phyloP scores from a whole-genome alignment of 2,888 invertebrate species.

The Epistrophe eligans region DNA sequence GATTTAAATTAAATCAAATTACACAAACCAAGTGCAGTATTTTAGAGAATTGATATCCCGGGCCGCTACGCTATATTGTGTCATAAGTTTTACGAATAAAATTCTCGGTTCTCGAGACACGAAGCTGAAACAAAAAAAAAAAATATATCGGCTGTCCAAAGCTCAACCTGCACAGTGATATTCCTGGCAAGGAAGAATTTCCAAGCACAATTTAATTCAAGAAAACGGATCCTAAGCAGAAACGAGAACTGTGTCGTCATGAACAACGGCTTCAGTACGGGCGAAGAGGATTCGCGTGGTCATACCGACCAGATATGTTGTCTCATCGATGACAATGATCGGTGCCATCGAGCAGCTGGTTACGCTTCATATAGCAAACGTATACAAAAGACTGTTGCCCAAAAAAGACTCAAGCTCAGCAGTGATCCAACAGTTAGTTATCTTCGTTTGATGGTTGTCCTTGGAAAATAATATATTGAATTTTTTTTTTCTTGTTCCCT shows the following conservation, averaged over 20 bases:
- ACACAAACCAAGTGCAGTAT: conserved; percentile 20
- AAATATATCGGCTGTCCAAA: conserved; percentile 1
- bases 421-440: conserved; percentile 89
- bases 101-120: conserved; percentile 18
- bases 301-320: conserved; percentile 96
- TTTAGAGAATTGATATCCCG: conserved; percentile 16
- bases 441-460: not conserved
- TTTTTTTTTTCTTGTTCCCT: conserved; percentile 1
- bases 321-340: conserved; percentile 93
- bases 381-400: conserved; percentile 97
- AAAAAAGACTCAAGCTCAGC: conserved; percentile 94
- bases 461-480: conserved; percentile 1
- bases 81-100: conserved; percentile 55
- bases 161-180: conserved; percentile 2
- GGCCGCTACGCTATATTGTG: conserved; percentile 63
- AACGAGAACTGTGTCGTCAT: conserved; percentile 69
- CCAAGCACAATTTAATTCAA: conserved; percentile 57
- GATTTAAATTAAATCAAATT: conserved; percentile 13
- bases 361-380: conserved; percentile 97
- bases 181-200: conserved; percentile 38
- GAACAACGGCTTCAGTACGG: conserved; percentile 94
- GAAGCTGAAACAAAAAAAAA: conserved; percentile 27
- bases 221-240: conserved; percentile 7
- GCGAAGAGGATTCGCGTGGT: conserved; percentile 95
- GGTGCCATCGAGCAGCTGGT: conserved; percentile 91